Conservation (phyloP, 1,140 invertebrate species). For the Pectinophora gossypiella region DNA sequence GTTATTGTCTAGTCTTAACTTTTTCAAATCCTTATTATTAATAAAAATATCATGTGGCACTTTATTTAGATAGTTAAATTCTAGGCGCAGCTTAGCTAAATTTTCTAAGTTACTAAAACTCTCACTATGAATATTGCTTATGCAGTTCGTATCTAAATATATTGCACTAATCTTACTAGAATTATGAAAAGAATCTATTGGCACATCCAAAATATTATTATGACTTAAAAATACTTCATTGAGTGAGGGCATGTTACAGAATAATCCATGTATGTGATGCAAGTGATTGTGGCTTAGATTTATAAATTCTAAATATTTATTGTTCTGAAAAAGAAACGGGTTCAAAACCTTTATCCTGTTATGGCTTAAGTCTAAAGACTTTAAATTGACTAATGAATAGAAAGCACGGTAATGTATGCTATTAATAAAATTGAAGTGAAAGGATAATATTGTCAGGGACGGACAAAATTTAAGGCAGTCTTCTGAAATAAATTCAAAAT, state of each 20-base stretch:
- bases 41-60: slow-evolving; percentile 69
- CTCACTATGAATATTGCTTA: slow-evolving; percentile 65
- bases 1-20: slow-evolving; percentile 70
- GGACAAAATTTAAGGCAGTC: slow-evolving; percentile 90
- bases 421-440: slow-evolving; percentile 91
- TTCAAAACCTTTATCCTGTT: slow-evolving; percentile 90
- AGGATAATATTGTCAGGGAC: slow-evolving; percentile 86
- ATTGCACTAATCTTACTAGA: slow-evolving; percentile 76
- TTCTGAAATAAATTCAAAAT: slow-evolving; percentile 85
- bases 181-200: slow-evolving; percentile 87
- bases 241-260: slow-evolving; percentile 86
- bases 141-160: slow-evolving; percentile 66
- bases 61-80: slow-evolving; percentile 68
- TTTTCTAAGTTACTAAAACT: slow-evolving; percentile 67
- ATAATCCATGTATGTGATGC: slow-evolving; percentile 88
- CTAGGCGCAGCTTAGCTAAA: slow-evolving; percentile 58
- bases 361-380: slow-evolving; percentile 90
- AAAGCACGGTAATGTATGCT: slow-evolving; percentile 87
- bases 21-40: slow-evolving; percentile 58
- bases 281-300: slow-evolving; percentile 93
- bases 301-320: slow-evolving; percentile 85
- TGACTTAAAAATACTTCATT: slow-evolving; percentile 88
- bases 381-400: slow-evolving; percentile 82
- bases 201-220: slow-evolving; percentile 93
- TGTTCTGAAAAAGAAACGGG: slow-evolving; percentile 83